Percentiles rank a stretch among this genome's conserved stretches.
phyloP scores from a whole-genome alignment of 2,888 invertebrate species.

The Oconnorella tubifera region DNA sequence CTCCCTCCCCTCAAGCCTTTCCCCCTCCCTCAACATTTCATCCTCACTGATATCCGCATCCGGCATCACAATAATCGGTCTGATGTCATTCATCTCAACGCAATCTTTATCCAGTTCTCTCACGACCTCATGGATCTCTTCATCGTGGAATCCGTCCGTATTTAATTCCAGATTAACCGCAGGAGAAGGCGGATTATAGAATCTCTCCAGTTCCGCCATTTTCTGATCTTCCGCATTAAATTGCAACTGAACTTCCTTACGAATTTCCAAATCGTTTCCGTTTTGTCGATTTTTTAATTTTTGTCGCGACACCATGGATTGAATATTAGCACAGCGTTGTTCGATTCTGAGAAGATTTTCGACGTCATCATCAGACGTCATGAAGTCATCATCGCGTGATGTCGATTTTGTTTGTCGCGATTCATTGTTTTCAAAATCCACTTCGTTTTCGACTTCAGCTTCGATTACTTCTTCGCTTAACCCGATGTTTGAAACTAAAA shows the following conservation, averaged over 20 bases:
- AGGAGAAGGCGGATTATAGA: not conserved
- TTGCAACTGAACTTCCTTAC: not conserved
- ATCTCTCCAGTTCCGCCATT: not conserved
- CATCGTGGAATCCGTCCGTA: not conserved
- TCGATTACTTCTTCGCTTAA: constrained; percentile 8
- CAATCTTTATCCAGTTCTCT: not conserved
- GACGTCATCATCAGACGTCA: constrained; percentile 29
- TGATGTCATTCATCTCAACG: not conserved
- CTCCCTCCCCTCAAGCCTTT: too few species aligned
- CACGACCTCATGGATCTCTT: not conserved
- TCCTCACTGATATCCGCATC: not conserved
- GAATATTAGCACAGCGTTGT: constrained; percentile 58
- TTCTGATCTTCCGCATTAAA: not conserved
- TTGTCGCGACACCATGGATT: constrained; percentile 39
- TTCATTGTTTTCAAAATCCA: too few species aligned
- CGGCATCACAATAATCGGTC: not conserved
- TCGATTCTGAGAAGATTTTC: constrained; percentile 60
- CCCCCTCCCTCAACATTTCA: too few species aligned
- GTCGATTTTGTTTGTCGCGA: too few species aligned
- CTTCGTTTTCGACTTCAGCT: constrained; percentile 5
- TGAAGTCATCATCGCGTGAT: not conserved
- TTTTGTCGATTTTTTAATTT: not conserved
- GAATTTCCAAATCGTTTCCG: too few species aligned
- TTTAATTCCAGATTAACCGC: not conserved
- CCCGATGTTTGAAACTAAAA: not conserved